Base-by-base conservation (phyloP, 2,888 invertebrate species). In the Tuberolachnus salignus region DNA sequence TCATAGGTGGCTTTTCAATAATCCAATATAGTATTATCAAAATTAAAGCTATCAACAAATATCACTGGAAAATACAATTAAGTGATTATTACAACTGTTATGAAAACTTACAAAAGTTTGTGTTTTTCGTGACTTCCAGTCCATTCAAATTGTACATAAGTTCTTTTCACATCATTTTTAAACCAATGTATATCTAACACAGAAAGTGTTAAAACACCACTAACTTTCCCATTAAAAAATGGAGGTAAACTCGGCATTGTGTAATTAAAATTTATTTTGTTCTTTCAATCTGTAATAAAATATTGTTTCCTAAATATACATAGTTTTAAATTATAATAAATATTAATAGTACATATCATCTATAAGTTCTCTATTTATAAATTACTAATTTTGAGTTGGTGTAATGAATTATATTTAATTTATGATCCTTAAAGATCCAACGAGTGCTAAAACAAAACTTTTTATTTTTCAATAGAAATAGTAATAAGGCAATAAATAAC, bases 201-300 rank as follows among this genome's bases (percentile, higher is more conserved):
- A 3, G 57, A 75, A 14, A 75, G 23, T 21, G 55, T 66, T 67
- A 75, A 75, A 57, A 75, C 21, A 46, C 75, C 75, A 34, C 26
- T 66, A 13, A 49, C 26, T 11, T 75, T 75, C 49, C 75, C 75
- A 46, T 55, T 75, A 49, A 66, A 75, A 66, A 16, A 49, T 0
- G 75, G 75, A 57, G 75, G 75, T 11, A 75, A 66, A 66, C n/a
- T 66, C 4, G 64, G 66, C 75, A 75, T 75, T 3, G 8, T 75
- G 9, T n/a, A n/a, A 70, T 44, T 19, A 13, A 67, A 23, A 10
- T 51, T n/a, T 6, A 13, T 53, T 14, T 19, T 11, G n/a, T 9
- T 14, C 1, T 3, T 53, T 19, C 6, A 19, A 67, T 19, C 51
- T 49, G 51, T 13, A 67, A 26, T 8, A 11, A 26, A 67, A 19